Conservation (phyloP, 92 coral and sea anemone genomes). For the Isaurus tuberculatus region DNA sequence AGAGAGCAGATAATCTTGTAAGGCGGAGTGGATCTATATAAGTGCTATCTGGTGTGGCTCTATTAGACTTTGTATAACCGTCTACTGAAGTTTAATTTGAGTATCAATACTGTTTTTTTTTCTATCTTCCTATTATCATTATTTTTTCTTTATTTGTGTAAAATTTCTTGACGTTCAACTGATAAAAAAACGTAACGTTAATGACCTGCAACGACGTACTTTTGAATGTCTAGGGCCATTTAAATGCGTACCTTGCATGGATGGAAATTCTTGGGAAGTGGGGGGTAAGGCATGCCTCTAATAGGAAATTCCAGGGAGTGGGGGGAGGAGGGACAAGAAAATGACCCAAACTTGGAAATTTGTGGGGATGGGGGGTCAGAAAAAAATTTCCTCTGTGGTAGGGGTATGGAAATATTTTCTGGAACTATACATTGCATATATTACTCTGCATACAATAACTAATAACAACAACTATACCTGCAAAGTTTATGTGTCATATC, state of each 20-base stretch:
- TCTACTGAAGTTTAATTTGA: neutral
- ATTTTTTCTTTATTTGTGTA: neutral
- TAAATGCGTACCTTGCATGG: neutral
- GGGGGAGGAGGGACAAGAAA: too few species aligned
- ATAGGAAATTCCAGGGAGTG: too few species aligned
- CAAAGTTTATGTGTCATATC: conserved; percentile 91
- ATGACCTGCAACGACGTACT: conserved; percentile 8
- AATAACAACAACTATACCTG: conserved; percentile 66
- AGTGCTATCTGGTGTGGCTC: neutral
- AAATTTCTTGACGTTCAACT: neutral
- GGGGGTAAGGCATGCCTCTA: conserved; percentile 3
- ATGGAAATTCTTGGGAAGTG: neutral
- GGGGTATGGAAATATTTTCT: too few species aligned
- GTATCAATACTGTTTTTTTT: neutral
- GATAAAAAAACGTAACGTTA: neutral
- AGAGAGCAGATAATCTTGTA: too few species aligned
- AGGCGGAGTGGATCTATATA: too few species aligned
- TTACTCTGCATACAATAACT: neutral
- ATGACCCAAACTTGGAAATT: too few species aligned
- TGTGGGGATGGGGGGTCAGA: too few species aligned
- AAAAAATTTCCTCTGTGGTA: too few species aligned
- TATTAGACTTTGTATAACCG: neutral
- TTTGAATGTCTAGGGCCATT: conserved; percentile 17
- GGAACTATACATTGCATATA: neutral
- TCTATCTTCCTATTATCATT: neutral